Conservation (phyloP, 2,113 vertebrate genomes). For the Rhadina sibilatrix region DNA sequence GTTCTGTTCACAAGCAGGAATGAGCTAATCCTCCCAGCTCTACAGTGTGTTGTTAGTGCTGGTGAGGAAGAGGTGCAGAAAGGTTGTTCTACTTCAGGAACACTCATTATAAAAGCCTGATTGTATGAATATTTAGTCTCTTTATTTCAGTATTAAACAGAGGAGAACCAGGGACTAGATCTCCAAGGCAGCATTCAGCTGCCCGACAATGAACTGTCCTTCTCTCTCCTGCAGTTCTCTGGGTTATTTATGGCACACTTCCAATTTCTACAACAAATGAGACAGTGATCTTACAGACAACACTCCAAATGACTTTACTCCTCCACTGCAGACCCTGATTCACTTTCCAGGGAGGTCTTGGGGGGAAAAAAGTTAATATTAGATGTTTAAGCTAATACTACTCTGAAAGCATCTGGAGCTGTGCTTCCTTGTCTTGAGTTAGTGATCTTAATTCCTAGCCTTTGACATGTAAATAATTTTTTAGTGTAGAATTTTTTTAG, state of each 20-base stretch:
- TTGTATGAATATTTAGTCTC: background rate
- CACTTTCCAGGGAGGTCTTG: background rate
- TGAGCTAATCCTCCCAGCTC: background rate
- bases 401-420: background rate
- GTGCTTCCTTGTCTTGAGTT: background rate
- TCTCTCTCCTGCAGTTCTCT: background rate
- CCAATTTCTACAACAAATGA: background rate
- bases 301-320: background rate
- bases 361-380: background rate
- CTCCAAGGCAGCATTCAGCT: background rate
- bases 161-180: background rate
- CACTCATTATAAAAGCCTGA: background rate
- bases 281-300: background rate
- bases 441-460: background rate
- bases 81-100: background rate
- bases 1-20: background rate
- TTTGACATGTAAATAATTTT: background rate
- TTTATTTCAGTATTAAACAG: background rate
- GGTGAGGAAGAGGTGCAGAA: background rate
- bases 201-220: background rate
- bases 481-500: background rate
- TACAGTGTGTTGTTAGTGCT: background rate
- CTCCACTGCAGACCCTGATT: background rate
- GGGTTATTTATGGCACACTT: slow-evolving; percentile 7
- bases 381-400: background rate